Percentiles rank a stretch among this genome's conserved stretches.
Evolutionary conservation across 2,797 vertebrate genomes (phyloP).

Genomic region (Myripristis jacobus): DNA sequence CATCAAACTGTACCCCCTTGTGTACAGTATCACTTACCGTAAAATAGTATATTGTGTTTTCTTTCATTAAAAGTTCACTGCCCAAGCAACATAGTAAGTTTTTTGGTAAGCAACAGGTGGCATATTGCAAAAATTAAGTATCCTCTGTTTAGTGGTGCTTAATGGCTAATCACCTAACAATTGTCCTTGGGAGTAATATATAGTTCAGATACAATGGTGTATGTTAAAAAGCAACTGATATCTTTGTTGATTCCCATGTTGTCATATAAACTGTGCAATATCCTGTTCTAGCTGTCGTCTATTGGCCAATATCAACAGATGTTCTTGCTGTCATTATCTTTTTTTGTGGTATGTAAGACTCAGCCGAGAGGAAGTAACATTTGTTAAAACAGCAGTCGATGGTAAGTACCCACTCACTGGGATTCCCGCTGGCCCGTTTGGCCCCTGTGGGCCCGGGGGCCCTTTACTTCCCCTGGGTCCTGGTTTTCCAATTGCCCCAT

Average conservation of each 20-base stretch:
- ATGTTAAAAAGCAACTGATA: neutral
- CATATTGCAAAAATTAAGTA: neutral
- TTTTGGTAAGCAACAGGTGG: too few species aligned
- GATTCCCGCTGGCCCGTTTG: slow-evolving; percentile 82
- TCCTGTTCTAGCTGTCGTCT: neutral
- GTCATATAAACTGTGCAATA: neutral
- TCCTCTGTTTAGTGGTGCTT: neutral
- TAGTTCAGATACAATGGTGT: too few species aligned
- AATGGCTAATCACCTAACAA: neutral
- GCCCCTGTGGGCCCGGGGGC: slow-evolving; percentile 78
- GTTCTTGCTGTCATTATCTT: neutral
- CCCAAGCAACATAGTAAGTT: too few species aligned
- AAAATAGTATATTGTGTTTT: too few species aligned
- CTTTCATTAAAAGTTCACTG: too few species aligned
- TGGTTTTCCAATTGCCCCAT: slow-evolving; percentile 82
- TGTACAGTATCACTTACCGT: too few species aligned
- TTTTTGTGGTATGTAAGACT: neutral
- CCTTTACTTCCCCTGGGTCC: slow-evolving; percentile 84
- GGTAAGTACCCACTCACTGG: slow-evolving; percentile 84
- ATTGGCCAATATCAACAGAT: neutral
- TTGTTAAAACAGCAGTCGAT: slow-evolving; percentile 36
- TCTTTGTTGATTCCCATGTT: neutral
- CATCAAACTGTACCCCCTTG: neutral
- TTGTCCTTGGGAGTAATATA: too few species aligned
- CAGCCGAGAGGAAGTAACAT: neutral